Percentiles rank a stretch among this genome's conserved stretches.
phyloP scores from a whole-genome alignment of 1,140 invertebrate genomes.

The Tribolium madens region DNA sequence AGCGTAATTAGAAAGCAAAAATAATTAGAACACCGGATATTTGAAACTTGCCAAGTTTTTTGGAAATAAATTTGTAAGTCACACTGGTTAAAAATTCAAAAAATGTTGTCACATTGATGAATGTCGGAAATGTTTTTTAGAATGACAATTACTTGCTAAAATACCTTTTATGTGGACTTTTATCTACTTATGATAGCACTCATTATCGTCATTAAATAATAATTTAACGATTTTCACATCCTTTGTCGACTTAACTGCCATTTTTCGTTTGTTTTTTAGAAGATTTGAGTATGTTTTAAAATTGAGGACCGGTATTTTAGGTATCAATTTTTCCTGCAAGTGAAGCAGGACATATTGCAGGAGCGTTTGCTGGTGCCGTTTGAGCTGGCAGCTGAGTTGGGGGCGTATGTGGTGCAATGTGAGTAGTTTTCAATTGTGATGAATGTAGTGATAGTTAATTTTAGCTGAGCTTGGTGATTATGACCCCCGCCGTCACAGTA shows the following conservation, averaged over 20 bases:
- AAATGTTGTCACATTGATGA: no score
- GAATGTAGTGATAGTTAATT: conserved; percentile 62
- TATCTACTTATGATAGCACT: background rate
- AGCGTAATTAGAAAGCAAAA: no score
- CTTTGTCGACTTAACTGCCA: background rate
- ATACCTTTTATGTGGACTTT: no score
- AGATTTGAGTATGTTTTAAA: no score
- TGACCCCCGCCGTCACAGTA: conserved; percentile 88
- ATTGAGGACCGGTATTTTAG: conserved; percentile 68
- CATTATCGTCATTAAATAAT: no score
- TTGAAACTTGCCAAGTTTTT: no score
- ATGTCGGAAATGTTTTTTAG: no score
- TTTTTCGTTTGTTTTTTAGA: background rate
- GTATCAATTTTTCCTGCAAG: conserved; percentile 96
- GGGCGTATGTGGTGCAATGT: conserved; percentile 96
- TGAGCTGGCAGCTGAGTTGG: conserved; percentile 91
- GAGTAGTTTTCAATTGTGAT: conserved; percentile 69
- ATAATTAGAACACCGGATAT: no score
- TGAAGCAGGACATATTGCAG: conserved; percentile 94
- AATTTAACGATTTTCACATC: no score
- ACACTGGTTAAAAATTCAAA: no score
- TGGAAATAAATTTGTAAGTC: no score
- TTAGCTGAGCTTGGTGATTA: conserved; percentile 98
- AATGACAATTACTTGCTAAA: no score
- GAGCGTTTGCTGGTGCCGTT: conserved; percentile 89